These are phyloP conservation scores for Chaenogobius annularis DNA, from an alignment of 2,113 vertebrate genomes.

Conservation along the genomic window DNA sequence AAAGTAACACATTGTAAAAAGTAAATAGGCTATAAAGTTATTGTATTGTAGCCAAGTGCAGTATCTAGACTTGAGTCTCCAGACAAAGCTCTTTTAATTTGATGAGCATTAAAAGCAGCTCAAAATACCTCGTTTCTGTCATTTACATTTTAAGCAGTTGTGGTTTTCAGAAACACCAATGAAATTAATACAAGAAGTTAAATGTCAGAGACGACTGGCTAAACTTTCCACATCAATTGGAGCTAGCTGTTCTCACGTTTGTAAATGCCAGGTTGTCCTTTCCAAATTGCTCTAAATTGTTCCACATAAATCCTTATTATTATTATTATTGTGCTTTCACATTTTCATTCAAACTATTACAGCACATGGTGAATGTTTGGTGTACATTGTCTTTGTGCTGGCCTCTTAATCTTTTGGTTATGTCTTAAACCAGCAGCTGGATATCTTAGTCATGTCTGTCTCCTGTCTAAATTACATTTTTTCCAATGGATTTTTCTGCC, in stretches of 20 bases:
- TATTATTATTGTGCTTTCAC: slow-evolving; percentile 14
- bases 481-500: slow-evolving; percentile 66
- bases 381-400: slow-evolving; percentile 39
- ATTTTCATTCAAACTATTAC: slow-evolving; percentile 11
- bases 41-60: not conserved
- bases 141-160: slow-evolving; percentile 44
- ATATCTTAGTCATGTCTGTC: slow-evolving; percentile 72
- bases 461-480: slow-evolving; percentile 55
- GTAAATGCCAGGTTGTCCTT: slow-evolving; percentile 18
- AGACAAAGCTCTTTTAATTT: slow-evolving; percentile 28
- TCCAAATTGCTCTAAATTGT: slow-evolving; percentile 26
- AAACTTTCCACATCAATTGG: slow-evolving; percentile 39
- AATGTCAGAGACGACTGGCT: slow-evolving; percentile 35
- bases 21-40: slow-evolving; percentile 25
- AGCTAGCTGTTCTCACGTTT: slow-evolving; percentile 22
- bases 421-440: slow-evolving; percentile 57
- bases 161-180: slow-evolving; percentile 30
- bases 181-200: slow-evolving; percentile 1
- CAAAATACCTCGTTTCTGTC: slow-evolving; percentile 47
- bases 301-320: slow-evolving; percentile 22
- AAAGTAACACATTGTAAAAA: slow-evolving; percentile 30
- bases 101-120: slow-evolving; percentile 7
- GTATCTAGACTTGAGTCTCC: not conserved
- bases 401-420: slow-evolving; percentile 61
- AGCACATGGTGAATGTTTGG: slow-evolving; percentile 26